These are phyloP conservation scores for Scolopax bukidnonensis DNA, from an alignment of 2,797 vertebrate genomes.

Conservation along the genomic window DNA sequence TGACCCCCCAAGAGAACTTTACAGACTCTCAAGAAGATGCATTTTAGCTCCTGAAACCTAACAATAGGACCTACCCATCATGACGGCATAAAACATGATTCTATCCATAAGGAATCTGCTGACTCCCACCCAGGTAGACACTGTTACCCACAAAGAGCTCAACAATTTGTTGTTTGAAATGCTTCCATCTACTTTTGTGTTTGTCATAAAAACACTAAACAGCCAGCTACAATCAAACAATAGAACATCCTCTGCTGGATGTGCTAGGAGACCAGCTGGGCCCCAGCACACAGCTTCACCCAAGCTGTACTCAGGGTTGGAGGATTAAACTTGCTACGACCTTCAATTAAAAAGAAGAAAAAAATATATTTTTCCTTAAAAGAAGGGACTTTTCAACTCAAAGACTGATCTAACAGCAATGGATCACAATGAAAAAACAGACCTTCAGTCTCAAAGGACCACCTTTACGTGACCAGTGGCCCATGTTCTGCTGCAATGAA, in stretches of 20 bases:
- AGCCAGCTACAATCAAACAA: neutral
- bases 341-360: neutral
- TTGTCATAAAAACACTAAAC: neutral
- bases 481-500: neutral
- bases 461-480: rapidly evolving
- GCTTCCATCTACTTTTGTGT: neutral
- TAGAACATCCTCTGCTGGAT: neutral
- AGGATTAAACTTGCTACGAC: neutral
- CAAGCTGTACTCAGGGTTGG: neutral
- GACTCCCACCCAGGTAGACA: neutral
- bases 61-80: neutral
- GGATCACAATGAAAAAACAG: neutral
- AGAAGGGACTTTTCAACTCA: neutral
- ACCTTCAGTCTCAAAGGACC: neutral
- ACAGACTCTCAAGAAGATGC: neutral
- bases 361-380: rapidly evolving
- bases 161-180: neutral
- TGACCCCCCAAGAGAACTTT: neutral
- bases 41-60: neutral
- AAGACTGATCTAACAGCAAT: neutral
- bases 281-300: rapidly evolving
- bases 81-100: neutral
- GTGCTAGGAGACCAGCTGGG: neutral
- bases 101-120: neutral
- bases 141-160: neutral